A percentile compares a stretch with the other conserved stretches of the same genome.
Conservation (phyloP, 2,888 invertebrate species). For the Meloe dianella region DNA sequence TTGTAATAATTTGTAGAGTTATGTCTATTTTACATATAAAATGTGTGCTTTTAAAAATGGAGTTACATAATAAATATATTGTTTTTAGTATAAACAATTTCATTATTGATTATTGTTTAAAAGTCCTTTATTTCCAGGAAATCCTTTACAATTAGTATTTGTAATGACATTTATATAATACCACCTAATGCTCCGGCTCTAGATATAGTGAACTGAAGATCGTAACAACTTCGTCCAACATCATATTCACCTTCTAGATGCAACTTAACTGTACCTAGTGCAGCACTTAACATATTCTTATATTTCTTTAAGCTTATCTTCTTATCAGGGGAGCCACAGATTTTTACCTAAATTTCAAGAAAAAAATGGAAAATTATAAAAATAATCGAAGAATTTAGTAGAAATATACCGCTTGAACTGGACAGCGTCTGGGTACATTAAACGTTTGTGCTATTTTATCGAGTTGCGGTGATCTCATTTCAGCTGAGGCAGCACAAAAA, state of each 20-base stretch:
- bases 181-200: constrained; percentile 26
- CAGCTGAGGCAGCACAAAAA: constrained; percentile 53
- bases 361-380: constrained; percentile 20
- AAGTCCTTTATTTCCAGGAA: neutral
- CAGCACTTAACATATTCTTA: constrained; percentile 58
- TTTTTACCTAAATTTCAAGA: constrained; percentile 43
- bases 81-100: constrained; percentile 48
- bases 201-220: constrained; percentile 35
- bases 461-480: constrained; percentile 46
- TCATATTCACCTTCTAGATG: constrained; percentile 57
- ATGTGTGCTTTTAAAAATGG: constrained; percentile 57
- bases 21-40: constrained; percentile 54
- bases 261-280: constrained; percentile 55
- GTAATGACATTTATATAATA: neutral
- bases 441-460: constrained; percentile 47
- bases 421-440: constrained; percentile 58
- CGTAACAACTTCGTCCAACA: constrained; percentile 52
- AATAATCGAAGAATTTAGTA: neutral
- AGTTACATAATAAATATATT: constrained; percentile 54
- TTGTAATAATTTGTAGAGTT: constrained; percentile 52
- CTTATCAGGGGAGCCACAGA: constrained; percentile 54
- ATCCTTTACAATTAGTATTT: neutral
- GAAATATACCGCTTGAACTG: constrained; percentile 50
- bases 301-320: constrained; percentile 57
- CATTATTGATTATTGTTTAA: neutral